Evolutionary conservation across 2,113 vertebrate species (phyloP).

Genomic region (Falco punctatus): DNA sequence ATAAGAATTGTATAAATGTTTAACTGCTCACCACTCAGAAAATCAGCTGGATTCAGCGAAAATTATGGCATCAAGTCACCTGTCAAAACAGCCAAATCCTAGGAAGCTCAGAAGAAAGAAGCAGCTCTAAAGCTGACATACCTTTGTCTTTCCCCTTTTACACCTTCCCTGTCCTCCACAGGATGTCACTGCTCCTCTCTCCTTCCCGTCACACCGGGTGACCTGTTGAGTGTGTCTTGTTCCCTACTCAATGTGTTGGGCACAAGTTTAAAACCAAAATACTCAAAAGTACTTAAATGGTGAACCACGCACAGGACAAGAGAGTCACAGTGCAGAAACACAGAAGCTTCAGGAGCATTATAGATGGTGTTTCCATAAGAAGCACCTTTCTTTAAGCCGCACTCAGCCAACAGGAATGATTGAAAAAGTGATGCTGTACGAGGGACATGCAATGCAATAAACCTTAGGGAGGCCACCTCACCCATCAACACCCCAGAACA

Average conservation of each 20-base stretch:
- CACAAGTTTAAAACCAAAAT: background rate
- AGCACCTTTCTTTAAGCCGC: background rate
- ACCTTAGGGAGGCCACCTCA: background rate
- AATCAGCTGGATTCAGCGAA: background rate
- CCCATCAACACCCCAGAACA: background rate
- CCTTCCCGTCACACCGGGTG: background rate
- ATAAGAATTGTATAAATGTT: background rate
- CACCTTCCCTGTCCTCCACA: fast-evolving
- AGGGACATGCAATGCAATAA: background rate
- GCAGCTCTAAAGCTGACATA: background rate
- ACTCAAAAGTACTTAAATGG: background rate
- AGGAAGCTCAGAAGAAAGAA: background rate
- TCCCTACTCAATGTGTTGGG: background rate
- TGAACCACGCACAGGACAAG: background rate
- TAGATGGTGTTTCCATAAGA: background rate
- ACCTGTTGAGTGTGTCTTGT: background rate
- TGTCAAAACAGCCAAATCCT: background rate
- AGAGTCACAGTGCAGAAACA: background rate
- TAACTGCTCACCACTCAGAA: background rate
- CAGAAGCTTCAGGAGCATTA: background rate
- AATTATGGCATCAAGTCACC: background rate
- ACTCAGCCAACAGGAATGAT: background rate
- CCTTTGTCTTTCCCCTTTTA: background rate
- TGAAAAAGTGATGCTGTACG: background rate
- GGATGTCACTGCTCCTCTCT: background rate